Base-by-base conservation (phyloP, 1,140 invertebrate genomes). In the Drosophila ironensis region DNA sequence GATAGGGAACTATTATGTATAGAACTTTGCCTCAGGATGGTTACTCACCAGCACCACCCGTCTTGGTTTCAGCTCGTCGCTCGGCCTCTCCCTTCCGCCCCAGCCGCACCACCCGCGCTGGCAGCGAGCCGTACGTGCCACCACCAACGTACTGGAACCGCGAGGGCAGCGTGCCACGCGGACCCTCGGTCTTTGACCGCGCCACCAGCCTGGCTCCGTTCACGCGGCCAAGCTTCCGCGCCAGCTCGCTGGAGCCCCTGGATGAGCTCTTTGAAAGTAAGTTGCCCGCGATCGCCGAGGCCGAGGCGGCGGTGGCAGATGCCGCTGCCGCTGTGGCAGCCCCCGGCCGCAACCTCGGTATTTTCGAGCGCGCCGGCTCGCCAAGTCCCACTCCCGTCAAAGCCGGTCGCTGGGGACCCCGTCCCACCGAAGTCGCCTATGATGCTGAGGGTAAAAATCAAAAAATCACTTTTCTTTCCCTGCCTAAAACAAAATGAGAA, bases 381-480 rank as follows among this genome's bases (percentile, higher is more conserved):
- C 91, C 91, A 69, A 89, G 87, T 88, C 93, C 93, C 61, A 94
- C 93, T 81, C 93, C 93, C 20, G 93, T 93, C 84, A 94, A 94
- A 92, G 91, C 92, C 68, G 92, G 93, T 88, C 92, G 92, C 84
- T 93, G 91, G 88, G 92, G 91, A 64, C 93, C 93, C 53, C 91
- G 93, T 56, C 91, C 93, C 74, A 91, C 91, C 74, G 93, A 94
- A 90, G 91, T 94, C 72, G 93, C 93, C 67, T 94, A 92, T 90
- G 94, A 94, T 91, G 92, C 93, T 90, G 93, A 94, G 90, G 93
- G 93, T 93, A 93, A 92, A 92, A 90, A 66, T 45, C 74, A 30
- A 86, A 84, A 82, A 75, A 75, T 72, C 33, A 57, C 46, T 45
- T 50, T 37, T 63, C 42, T 22, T 22, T 47, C 22, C 48, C 64